These are phyloP conservation scores for Arion vulgaris DNA, from an alignment of 1,140 invertebrate genomes.

Conservation along the genomic window DNA sequence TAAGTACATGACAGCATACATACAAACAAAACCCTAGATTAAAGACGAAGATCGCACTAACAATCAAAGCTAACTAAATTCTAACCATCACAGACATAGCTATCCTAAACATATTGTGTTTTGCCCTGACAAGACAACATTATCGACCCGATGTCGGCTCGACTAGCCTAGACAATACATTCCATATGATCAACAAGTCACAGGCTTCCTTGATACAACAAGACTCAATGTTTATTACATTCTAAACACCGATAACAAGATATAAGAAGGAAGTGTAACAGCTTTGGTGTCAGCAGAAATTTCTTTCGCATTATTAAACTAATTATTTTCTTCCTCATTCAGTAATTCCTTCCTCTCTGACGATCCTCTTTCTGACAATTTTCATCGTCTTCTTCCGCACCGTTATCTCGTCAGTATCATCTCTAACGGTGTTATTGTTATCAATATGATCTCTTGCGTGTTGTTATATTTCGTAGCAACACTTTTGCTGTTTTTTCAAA, in stretches of 20 bases:
- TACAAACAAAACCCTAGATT: neutral
- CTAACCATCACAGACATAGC: neutral
- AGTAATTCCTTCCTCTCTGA: too few species aligned
- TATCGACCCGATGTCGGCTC: neutral
- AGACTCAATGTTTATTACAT: neutral
- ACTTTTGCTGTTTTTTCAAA: too few species aligned
- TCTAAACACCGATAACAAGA: neutral
- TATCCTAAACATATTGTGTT: neutral
- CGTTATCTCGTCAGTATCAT: too few species aligned
- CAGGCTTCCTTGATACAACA: neutral
- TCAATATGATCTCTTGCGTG: too few species aligned
- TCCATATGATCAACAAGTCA: neutral
- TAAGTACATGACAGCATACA: neutral
- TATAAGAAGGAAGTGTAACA: neutral
- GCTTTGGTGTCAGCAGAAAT: neutral
- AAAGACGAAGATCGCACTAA: neutral
- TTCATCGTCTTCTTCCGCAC: too few species aligned
- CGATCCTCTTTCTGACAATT: too few species aligned
- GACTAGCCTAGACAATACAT: neutral
- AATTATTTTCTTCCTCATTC: neutral
- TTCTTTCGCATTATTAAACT: neutral
- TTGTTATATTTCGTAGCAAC: too few species aligned
- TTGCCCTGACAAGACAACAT: neutral
- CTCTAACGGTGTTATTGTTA: too few species aligned
- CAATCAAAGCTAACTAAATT: neutral